Percentiles rank a stretch among this genome's conserved stretches.
Evolutionary conservation across 1,140 invertebrate species (phyloP).

Genomic region (Diorhabda elongata): DNA sequence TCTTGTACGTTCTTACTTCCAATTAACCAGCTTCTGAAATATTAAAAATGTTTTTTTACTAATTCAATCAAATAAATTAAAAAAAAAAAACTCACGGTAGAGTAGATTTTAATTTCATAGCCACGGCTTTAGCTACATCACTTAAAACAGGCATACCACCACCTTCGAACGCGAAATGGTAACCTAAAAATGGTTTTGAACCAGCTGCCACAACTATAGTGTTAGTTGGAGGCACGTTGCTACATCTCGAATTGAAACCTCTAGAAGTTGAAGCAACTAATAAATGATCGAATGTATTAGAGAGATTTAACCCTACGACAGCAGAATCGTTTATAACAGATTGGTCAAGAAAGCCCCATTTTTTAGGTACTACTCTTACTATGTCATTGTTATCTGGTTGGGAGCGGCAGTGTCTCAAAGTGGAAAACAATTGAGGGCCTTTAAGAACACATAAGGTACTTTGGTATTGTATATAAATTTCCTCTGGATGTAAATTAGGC

Average conservation of each 20-base stretch:
- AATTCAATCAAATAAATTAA: neutral
- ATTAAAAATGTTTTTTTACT: conserved; percentile 5
- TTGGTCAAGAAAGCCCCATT: conserved; percentile 80
- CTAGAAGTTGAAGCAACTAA: conserved; percentile 74
- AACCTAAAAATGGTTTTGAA: conserved; percentile 77
- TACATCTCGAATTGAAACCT: conserved; percentile 70
- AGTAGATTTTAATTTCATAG: conserved; percentile 80
- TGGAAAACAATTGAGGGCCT: conserved; percentile 79
- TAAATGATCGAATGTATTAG: conserved; percentile 83
- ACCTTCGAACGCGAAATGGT: conserved; percentile 87
- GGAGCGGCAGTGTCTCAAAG: conserved; percentile 72
- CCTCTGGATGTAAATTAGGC: conserved; percentile 63
- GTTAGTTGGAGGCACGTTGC: conserved; percentile 70
- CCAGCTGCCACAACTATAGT: conserved; percentile 77
- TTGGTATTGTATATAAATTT: conserved; percentile 77
- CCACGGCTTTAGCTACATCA: conserved; percentile 85
- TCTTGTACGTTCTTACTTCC: conserved; percentile 50
- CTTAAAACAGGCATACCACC: conserved; percentile 65
- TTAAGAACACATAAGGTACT: conserved; percentile 74
- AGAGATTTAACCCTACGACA: conserved; percentile 69
- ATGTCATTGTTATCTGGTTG: conserved; percentile 71
- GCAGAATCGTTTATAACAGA: conserved; percentile 71
- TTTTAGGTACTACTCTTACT: conserved; percentile 66
- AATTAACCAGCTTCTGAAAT: conserved; percentile 56
- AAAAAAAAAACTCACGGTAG: conserved; percentile 65